Evolutionary conservation across 53 echinoderm and acorn worm species (phyloP), one percentile per base, ranked within the genome.

Genomic region (Stichopus horrens): DNA sequence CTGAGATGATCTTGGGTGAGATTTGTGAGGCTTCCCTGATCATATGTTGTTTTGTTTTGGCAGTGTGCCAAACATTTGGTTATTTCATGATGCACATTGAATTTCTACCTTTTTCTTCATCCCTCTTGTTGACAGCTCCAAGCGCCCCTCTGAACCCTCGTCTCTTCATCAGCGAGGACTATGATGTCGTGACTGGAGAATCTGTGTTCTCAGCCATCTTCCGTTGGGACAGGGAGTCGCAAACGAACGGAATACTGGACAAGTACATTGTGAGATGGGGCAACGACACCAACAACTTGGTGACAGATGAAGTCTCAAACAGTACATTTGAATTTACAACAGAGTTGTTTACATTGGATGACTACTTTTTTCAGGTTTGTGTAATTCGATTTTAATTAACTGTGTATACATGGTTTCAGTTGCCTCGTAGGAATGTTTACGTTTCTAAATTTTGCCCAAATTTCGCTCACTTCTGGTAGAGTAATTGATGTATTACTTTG

Each of bases 211-310:
- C 85, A 5, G 92, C 89, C 7, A 86, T 90, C 0, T 92, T 99
- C 85, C 84, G 99, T 88, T 99, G 99, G 99, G 90, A 92, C 20
- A 9, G 56, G 20, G 94, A 92, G 10, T 57, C 7, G 6, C 73
- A 92, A 58, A 77, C 88, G 58, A 99, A 99, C 74, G 99, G 99
- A 54, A 74, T 99, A n/a, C 80, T 96, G 3, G 76, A 86, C 21
- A 94, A 93, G 0, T 99, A 94, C 74, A 84, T 90, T 9, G 89
- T 99, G 9, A 91, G 86, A 22, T 95, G 92, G 93, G 96, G 96
- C n/a, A 71, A 13, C 19, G 71, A 13, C 19, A 71, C n/a, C 6
- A 71, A 71, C 71, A 71, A 18, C 59, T 52, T 85, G 23, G 2
- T 16, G 52, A 52, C 10, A 68, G 54, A 14, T 8, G 23, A 18